Evolutionary conservation across 1,140 invertebrate species (phyloP).

Genomic region (Campoletis sonorensis): DNA sequence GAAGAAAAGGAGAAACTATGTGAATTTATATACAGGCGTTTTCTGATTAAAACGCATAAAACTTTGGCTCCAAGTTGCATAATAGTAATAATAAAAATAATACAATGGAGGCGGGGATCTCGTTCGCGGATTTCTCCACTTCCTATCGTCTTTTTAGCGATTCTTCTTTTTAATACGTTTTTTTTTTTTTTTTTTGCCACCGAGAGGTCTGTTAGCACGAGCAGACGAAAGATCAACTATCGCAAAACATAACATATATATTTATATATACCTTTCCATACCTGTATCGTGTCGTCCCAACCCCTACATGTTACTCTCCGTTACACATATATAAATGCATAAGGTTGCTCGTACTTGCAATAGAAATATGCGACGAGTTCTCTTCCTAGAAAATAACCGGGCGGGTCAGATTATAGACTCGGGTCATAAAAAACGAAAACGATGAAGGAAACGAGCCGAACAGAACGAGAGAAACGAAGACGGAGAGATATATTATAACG

Average conservation of each 20-base stretch:
- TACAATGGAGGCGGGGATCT: background rate
- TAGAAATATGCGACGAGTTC: conserved; percentile 1
- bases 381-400: conserved; percentile 42
- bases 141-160: background rate
- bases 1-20: background rate
- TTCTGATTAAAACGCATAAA: conserved; percentile 69
- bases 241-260: background rate
- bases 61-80: conserved; percentile 44
- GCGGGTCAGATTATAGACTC: conserved; percentile 39
- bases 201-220: background rate
- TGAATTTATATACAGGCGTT: conserved; percentile 47
- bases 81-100: conserved; percentile 19
- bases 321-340: background rate
- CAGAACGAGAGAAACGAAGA: conserved; percentile 42
- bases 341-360: background rate
- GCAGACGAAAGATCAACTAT: conserved; percentile 13
- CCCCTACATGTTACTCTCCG: conserved; percentile 19
- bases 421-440: conserved; percentile 41
- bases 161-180: conserved; percentile 1
- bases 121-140: conserved; percentile 17
- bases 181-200: too few relatives aligned
- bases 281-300: conserved; percentile 25
- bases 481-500: conserved; percentile 55
- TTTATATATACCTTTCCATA: background rate
- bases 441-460: conserved; percentile 23